Base-by-base conservation (phyloP, 2,888 invertebrate genomes). In the Synanthedon formicaeformis region DNA sequence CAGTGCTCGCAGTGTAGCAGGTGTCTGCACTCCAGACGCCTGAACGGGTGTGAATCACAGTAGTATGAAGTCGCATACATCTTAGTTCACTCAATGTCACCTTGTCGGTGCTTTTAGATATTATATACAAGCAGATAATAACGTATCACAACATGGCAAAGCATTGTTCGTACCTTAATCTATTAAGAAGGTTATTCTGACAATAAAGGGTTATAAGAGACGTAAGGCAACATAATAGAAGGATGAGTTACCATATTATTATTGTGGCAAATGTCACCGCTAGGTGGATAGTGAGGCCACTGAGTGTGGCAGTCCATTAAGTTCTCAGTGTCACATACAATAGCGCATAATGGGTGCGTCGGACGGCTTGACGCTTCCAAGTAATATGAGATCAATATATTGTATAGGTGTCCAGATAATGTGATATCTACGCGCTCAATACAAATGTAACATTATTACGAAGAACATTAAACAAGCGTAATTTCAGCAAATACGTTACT, bases 321-420 rank as follows among this genome's bases (percentile, higher is more conserved):
- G 76, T 71, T 76, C 78, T 84, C 81, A 77, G 70, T 79, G 72
- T 78, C 81, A 72, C 73, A 75, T 62, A 75, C 76, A 78, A 73
- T 69, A 58, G 70, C 60, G 62, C 61, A 82, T 78, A 81, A 80
- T 73, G 67, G 75, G 60, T 60, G 64, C 65, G 67, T 61, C 69
- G 60, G 69, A 65, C 69, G 64, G 59, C 65, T 62, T 59, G 65
- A 59, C 64, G 60, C 57, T 55, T 60, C 66, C 62, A 61, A 61
- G 81, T 75, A 82, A 84, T 67, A 55, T 56, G 69, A 80, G 61
- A 75, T 70, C 62, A 64, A 66, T 71, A 65, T 59, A 18, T 23
- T 49, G 23, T 49, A 16, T 49, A 12, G 34, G 10, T 34, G 34
- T 34, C 34, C 34, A 34, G 34, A 34, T 34, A 34, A 34, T 5